phyloP scores from a whole-genome alignment of 1,140 invertebrate species.

The Medauroidea extradentata region DNA sequence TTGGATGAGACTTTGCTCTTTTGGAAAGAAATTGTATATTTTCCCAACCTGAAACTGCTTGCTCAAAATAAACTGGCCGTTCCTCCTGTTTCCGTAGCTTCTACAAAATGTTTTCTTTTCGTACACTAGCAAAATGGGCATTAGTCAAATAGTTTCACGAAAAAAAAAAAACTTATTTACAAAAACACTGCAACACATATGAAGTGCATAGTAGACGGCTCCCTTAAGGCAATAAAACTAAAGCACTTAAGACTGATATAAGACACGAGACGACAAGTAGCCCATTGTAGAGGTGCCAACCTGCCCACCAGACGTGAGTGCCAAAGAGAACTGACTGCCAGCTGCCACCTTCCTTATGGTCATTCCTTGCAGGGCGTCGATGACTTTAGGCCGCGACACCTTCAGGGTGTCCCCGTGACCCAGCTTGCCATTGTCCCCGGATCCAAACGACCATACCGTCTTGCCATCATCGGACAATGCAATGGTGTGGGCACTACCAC shows the following conservation, averaged over 20 bases:
- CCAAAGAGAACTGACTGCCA: conserved; percentile 56
- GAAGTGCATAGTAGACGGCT: not conserved
- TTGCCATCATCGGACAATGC: conserved; percentile 57
- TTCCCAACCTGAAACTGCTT: too few relatives aligned
- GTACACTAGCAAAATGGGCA: too few relatives aligned
- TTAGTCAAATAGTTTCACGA: not conserved
- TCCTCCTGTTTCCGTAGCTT: too few relatives aligned
- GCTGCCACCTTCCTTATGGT: conserved; percentile 56
- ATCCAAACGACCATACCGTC: conserved; percentile 63
- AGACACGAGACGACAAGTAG: too few relatives aligned
- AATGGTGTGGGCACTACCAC: conserved; percentile 60
- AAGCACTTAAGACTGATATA: conserved; percentile 15
- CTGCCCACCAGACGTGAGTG: conserved; percentile 53
- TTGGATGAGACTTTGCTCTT: too few relatives aligned
- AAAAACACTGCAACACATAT: too few relatives aligned
- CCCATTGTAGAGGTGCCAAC: too few relatives aligned
- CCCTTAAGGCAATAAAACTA: conserved; percentile 1
- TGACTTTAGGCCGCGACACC: conserved; percentile 54
- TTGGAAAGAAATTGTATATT: too few relatives aligned
- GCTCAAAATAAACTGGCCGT: too few relatives aligned
- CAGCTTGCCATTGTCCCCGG: conserved; percentile 56
- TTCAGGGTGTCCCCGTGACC: conserved; percentile 56
- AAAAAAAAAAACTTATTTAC: too few relatives aligned
- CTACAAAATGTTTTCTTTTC: too few relatives aligned
- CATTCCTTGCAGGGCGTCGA: conserved; percentile 57